phyloP scores from a whole-genome alignment of 2,888 invertebrate species.

The Dryobota labecula region DNA sequence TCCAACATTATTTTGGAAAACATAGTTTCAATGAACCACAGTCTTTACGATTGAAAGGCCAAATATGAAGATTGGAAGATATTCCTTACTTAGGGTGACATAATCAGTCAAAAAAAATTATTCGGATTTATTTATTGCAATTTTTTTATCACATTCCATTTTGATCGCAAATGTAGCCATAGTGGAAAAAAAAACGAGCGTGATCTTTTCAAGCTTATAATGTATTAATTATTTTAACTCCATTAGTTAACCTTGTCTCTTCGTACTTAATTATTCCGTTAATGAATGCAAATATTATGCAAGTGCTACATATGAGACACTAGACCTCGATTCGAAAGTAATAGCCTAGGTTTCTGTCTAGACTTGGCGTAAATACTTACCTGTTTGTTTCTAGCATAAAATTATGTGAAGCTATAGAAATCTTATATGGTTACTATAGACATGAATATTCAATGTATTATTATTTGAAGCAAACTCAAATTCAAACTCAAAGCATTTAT shows the following conservation, averaged over 20 bases:
- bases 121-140: too few species aligned
- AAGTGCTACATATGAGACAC: background rate
- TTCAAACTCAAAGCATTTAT: too few species aligned
- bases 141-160: too few species aligned
- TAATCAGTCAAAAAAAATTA: too few species aligned
- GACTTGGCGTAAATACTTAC: background rate
- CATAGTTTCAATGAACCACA: background rate
- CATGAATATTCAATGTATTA: too few species aligned
- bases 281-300: constrained; percentile 28
- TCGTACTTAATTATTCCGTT: background rate
- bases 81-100: too few species aligned
- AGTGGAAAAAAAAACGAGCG: background rate
- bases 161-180: background rate
- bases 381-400: background rate
- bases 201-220: background rate
- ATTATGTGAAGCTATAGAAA: background rate
- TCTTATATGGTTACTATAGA: background rate
- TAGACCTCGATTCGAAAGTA: constrained; percentile 11
- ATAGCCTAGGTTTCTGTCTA: constrained; percentile 11
- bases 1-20: background rate
- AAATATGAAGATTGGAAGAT: background rate
- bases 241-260: background rate
- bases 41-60: background rate
- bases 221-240: constrained; percentile 2
- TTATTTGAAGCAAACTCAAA: too few species aligned